A percentile compares a stretch with the other conserved stretches of the same genome.
These are phyloP conservation scores for Phycodurus eques DNA, from an alignment of 2,113 vertebrate genomes.

Conservation along the genomic window DNA sequence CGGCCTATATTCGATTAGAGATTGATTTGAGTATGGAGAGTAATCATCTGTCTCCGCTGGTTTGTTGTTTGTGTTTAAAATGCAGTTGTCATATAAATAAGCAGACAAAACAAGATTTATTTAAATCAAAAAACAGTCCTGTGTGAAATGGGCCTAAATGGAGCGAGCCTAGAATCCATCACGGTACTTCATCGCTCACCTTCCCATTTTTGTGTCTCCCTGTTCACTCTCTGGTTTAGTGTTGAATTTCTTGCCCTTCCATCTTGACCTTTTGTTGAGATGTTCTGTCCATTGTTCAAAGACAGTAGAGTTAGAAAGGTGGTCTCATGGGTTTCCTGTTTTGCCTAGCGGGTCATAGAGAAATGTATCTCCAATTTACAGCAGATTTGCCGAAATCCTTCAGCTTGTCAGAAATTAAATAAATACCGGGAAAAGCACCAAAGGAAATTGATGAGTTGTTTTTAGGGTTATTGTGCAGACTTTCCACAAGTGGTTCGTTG, in stretches of 20 bases:
- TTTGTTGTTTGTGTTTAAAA: background rate
- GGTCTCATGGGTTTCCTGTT: constrained; percentile 42
- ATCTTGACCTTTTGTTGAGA: constrained; percentile 41
- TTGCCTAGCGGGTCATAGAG: constrained; percentile 14
- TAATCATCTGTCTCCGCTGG: background rate
- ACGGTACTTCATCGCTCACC: constrained; percentile 40
- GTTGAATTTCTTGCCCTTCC: constrained; percentile 50
- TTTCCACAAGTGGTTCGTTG: constrained; percentile 36
- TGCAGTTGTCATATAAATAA: background rate
- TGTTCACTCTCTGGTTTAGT: constrained; percentile 53
- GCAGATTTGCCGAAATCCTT: constrained; percentile 33
- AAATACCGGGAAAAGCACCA: constrained; percentile 31
- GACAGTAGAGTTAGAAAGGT: constrained; percentile 8
- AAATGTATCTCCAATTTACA: constrained; percentile 20
- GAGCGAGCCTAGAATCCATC: constrained; percentile 58
- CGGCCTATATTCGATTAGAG: background rate
- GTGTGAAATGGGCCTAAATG: constrained; percentile 11
- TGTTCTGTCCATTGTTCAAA: constrained; percentile 44
- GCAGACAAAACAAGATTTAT: background rate
- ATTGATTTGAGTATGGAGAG: background rate
- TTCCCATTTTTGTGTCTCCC: constrained; percentile 41
- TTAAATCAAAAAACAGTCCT: no score
- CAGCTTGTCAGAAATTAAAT: constrained; percentile 45
- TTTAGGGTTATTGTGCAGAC: constrained; percentile 18
- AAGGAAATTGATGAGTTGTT: constrained; percentile 34